phyloP scores from a whole-genome alignment of 23 tunicate species.

The Clavelina lepadiformis region DNA sequence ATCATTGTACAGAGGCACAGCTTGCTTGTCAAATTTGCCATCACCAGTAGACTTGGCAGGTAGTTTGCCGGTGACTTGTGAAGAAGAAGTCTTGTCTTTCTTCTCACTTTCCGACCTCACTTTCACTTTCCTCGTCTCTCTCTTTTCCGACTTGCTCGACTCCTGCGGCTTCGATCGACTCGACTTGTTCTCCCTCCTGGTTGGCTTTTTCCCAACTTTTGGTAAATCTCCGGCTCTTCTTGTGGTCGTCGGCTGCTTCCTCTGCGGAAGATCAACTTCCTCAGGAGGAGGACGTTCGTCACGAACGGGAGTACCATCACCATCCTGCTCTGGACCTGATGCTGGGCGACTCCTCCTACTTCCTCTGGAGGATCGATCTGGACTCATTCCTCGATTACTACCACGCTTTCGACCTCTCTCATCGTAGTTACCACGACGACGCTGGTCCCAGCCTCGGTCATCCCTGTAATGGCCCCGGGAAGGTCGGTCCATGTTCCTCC shows the following conservation, averaged over 20 bases:
- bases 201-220: conserved; percentile 32
- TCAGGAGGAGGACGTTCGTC: conserved; percentile 73
- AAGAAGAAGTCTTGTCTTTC: neutral
- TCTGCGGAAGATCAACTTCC: conserved; percentile 1
- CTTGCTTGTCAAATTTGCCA: no score
- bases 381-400: conserved; percentile 1
- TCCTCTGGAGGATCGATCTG: neutral
- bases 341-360: conserved; percentile 3
- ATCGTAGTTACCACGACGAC: conserved; percentile 12
- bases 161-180: neutral
- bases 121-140: conserved; percentile 1
- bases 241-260: neutral
- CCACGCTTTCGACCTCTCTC: conserved; percentile 6
- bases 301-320: conserved; percentile 89
- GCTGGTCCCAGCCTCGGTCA: conserved; percentile 2
- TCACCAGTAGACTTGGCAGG: no score
- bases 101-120: neutral
- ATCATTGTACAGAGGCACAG: no score
- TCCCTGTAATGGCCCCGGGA: conserved; percentile 3
- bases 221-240: conserved; percentile 16
- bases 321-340: conserved; percentile 36
- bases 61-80: no score
- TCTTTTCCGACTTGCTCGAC: neutral
- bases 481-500: neutral
- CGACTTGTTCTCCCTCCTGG: neutral